A percentile compares a stretch with the other conserved stretches of the same genome.
Conservation (phyloP, 1,140 invertebrate species). For the Drosophila mojavensis region DNA sequence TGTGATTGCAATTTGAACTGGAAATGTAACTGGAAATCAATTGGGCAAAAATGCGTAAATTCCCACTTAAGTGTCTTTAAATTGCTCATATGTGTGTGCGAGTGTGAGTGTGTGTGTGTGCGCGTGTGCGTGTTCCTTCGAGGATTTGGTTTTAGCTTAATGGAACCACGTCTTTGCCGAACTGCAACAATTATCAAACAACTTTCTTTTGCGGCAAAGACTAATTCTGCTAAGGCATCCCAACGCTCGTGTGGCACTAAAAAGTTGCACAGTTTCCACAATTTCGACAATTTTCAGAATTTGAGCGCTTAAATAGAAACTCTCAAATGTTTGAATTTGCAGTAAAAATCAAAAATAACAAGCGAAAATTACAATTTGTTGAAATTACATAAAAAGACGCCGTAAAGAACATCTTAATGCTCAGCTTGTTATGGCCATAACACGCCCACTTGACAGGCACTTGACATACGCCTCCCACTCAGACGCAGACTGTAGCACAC, state of each 20-base stretch:
- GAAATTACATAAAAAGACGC: conserved; percentile 1
- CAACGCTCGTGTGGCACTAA: conserved; percentile 18
- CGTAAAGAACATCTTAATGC: neutral
- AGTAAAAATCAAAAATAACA: conserved; percentile 8
- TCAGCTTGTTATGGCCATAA: no score
- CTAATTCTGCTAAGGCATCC: conserved; percentile 35
- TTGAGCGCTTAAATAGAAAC: conserved; percentile 15
- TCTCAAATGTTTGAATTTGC: conserved; percentile 23
- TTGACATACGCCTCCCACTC: no score
- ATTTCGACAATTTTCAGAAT: neutral
- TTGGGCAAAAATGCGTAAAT: conserved; percentile 38
- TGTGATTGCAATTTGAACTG: conserved; percentile 11
- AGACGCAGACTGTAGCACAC: no score
- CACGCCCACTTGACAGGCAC: no score
- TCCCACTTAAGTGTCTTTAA: conserved; percentile 29
- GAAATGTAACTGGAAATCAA: conserved; percentile 31
- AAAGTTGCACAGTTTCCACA: conserved; percentile 21
- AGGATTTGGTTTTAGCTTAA: conserved; percentile 15
- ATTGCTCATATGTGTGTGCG: neutral
- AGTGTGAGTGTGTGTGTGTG: no score
- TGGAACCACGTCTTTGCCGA: conserved; percentile 6
- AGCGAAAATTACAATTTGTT: conserved; percentile 14
- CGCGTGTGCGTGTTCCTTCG: neutral
- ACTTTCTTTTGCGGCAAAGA: conserved; percentile 26
- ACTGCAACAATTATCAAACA: conserved; percentile 39